Evolutionary conservation across 2,797 vertebrate genomes (phyloP), one percentile per base, ranked within the genome.

Genomic region (Danio jaintianensis): DNA sequence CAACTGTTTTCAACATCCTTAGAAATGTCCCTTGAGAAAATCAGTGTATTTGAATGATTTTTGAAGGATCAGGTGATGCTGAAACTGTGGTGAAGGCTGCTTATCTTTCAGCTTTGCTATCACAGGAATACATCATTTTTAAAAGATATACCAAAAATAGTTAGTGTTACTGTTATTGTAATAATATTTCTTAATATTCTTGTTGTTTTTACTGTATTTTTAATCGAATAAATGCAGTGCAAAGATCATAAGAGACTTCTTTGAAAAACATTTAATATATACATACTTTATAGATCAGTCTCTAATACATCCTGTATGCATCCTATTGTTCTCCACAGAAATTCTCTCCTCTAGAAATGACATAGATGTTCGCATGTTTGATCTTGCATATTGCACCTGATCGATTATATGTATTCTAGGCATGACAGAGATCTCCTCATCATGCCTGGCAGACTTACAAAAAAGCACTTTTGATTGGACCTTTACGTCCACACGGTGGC

Each of bases 401-500:
- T 52, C 67, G 1, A 71, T 45, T 48, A 70, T 62, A 43, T 70
- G 56, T 62, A 70, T 70, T 42, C 56, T 61, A 47, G 66, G 76
- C 56, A 62, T 22, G 9, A 62, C 77, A 12, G 38, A 62, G 36
- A 62, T 43, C 2, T 62, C 67, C 43, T 71, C 29, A 16, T 79
- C 36, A 8, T 62, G 77, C 52, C 66, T 71, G 45, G 36, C 13
- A 79, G 77, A 70, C 38, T 79, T 71, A 16, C 12, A 71, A 42
- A 62, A 79, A 22, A 6, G 38, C 29, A 62, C 66, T 16, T 70
- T 79, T 4, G 36, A 42, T 53, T 62, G 61, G 29, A 70, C 66
- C 8, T 42, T 70, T 36, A 70, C 55, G 29, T 52, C 67, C 20
- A 62, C 56, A 11, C 56, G 86, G 69, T 86, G 91, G 80, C 72